These are phyloP conservation scores for Drosophila albomicans DNA, from an alignment of 1,140 invertebrate species.

Conservation along the genomic window DNA sequence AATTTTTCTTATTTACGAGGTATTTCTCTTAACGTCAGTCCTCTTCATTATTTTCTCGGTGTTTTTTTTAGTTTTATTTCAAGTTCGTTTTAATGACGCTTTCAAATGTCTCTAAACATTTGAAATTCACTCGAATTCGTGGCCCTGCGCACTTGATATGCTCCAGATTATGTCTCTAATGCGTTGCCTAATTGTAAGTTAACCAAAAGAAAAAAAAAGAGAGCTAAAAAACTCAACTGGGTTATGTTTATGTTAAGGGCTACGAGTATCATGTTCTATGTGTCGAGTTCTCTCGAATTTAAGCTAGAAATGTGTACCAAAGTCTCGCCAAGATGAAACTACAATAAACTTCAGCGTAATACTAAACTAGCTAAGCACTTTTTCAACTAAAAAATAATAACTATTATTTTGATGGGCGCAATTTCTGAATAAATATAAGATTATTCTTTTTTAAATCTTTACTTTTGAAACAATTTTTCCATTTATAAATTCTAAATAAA, in stretches of 20 bases:
- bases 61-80: neutral
- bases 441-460: no score
- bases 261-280: slow-evolving; percentile 26
- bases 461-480: no score
- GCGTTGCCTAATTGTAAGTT: slow-evolving; percentile 10
- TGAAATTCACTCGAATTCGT: neutral
- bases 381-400: no score
- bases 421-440: no score
- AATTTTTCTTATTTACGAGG: neutral
- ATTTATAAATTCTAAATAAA: no score
- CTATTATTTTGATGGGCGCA: no score
- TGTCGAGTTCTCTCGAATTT: slow-evolving; percentile 9
- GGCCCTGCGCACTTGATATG: neutral
- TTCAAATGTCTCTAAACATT: neutral
- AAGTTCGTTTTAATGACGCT: slow-evolving; percentile 1
- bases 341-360: neutral
- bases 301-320: neutral
- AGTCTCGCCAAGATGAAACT: neutral
- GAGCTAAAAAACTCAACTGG: neutral
- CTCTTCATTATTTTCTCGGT: neutral
- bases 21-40: neutral
- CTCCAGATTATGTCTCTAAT: slow-evolving; percentile 11
- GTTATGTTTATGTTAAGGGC: neutral
- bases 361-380: no score
- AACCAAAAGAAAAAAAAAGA: neutral